Evolutionary conservation across 2,888 invertebrate genomes (phyloP), one percentile per base, ranked within the genome.

Genomic region (Lasiommata megera): DNA sequence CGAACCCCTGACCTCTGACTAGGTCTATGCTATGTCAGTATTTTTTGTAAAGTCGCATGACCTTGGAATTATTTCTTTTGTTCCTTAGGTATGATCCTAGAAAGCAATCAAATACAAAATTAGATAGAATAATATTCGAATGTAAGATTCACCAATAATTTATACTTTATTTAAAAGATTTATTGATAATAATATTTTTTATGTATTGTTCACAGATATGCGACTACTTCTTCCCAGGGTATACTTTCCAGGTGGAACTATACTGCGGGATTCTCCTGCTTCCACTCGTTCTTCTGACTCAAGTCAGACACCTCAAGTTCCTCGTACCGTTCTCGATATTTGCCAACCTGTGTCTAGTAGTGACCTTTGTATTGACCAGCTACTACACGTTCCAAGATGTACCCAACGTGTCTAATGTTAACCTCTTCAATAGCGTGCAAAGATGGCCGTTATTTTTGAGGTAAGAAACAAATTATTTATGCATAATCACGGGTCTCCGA

Each of bases 271-370:
- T 95, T 1, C 79, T 95, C 0, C 79, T 95, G 1, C 68, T 95
- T 0, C 95, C 96, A 0, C 81, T 96, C 14, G 81, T 96, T 9
- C 74, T 95, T 0, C 92, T 96, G 44, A 94, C 94, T 3, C 95
- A 95, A 79, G 75, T 88, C 51, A 73, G 96, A 43, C 93, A 96
- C 70, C 90, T 98, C 0, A 96, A 95, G 77, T 94, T 94, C 70
- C 85, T 99, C 40, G 96, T 98, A 2, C 97, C 97, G 0, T 96
- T 98, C 79, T 98, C 98, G 0, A 88, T 95, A 56, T 75, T 97
- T 16, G 98, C 98, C 23, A 98, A 98, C 76, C 51, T 95, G 0
- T 94, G 96, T 54, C 94, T 98, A 71, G 82, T 96, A 0, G 74
- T 93, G 1, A 96, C 97, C 0, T 94, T 98, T 66, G 91, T 89